Percentiles rank a stretch among this genome's conserved stretches.
phyloP scores from a whole-genome alignment of 1,140 invertebrate species.

The Cydia pomonella region DNA sequence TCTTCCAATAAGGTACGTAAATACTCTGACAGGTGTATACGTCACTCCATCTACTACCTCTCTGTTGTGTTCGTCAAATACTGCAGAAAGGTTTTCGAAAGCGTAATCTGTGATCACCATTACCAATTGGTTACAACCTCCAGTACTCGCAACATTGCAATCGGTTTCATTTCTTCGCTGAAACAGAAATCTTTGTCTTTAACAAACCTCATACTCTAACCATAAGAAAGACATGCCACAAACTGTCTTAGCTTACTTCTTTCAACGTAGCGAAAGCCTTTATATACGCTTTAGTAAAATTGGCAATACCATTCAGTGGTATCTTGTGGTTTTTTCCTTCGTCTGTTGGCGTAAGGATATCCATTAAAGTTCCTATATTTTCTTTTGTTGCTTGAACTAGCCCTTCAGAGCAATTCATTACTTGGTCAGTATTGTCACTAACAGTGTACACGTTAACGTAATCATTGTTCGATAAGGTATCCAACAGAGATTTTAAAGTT shows the following conservation, averaged over 20 bases:
- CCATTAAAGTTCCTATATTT: conserved; percentile 90
- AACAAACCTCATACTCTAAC: not conserved
- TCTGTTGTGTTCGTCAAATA: conserved; percentile 94
- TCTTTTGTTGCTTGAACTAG: conserved; percentile 96
- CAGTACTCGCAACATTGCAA: conserved; percentile 82
- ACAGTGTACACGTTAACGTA: conserved; percentile 96
- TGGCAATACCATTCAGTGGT: conserved; percentile 87
- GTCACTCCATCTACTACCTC: conserved; percentile 81
- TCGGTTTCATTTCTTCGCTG: conserved; percentile 51
- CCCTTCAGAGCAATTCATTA: conserved; percentile 91
- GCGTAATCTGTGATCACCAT: conserved; percentile 99
- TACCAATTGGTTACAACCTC: conserved; percentile 96
- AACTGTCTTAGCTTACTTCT: conserved; percentile 80
- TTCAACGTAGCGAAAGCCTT: conserved; percentile 92
- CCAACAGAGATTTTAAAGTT: conserved; percentile 92
- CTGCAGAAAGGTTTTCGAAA: conserved; percentile 92
- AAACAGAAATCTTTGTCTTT: not conserved
- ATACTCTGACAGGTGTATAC: conserved; percentile 93
- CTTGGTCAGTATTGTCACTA: conserved; percentile 83
- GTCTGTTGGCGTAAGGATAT: conserved; percentile 84
- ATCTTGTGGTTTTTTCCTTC: conserved; percentile 77
- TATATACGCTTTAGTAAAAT: conserved; percentile 91
- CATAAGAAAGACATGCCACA: not conserved
- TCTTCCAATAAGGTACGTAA: conserved; percentile 97
- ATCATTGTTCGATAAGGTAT: conserved; percentile 99